Percentiles rank a stretch among this genome's conserved stretches.
Evolutionary conservation across 2,797 vertebrate species (phyloP).

Genomic region (Mormyrops boulengeri): DNA sequence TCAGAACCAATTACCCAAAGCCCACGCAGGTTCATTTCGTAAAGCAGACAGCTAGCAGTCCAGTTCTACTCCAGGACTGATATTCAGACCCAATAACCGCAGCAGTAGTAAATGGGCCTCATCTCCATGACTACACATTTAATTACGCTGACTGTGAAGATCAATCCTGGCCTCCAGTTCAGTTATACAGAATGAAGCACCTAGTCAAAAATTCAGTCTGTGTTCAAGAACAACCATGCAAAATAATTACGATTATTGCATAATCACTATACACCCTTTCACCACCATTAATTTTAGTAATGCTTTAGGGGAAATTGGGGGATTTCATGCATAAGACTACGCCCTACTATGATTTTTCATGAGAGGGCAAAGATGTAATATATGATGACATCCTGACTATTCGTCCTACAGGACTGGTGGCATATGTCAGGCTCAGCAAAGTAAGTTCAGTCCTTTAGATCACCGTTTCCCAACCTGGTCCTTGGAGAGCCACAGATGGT

Average conservation of each 20-base stretch:
- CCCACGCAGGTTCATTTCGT: background rate
- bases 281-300: slow-evolving; percentile 23
- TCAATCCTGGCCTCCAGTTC: slow-evolving; percentile 29
- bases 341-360: background rate
- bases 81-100: slow-evolving; percentile 43
- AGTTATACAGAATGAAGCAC: slow-evolving; percentile 16
- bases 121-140: slow-evolving; percentile 54
- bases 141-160: slow-evolving; percentile 46
- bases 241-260: slow-evolving; percentile 28
- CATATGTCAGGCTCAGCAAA: background rate
- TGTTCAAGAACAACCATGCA: background rate
- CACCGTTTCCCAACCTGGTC: background rate
- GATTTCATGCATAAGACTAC: background rate
- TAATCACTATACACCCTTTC: slow-evolving; percentile 25
- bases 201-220: slow-evolving; percentile 25
- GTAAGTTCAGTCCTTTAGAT: background rate
- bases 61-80: slow-evolving; percentile 43
- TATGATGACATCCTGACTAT: background rate
- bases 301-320: background rate
- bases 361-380: background rate
- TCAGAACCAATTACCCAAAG: background rate
- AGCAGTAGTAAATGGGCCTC: slow-evolving; percentile 50
- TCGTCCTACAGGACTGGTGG: background rate
- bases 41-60: slow-evolving; percentile 25
- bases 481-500: background rate